Evolutionary conservation across 2,113 vertebrate genomes (phyloP).

Genomic region (Vulpes ferrilata): DNA sequence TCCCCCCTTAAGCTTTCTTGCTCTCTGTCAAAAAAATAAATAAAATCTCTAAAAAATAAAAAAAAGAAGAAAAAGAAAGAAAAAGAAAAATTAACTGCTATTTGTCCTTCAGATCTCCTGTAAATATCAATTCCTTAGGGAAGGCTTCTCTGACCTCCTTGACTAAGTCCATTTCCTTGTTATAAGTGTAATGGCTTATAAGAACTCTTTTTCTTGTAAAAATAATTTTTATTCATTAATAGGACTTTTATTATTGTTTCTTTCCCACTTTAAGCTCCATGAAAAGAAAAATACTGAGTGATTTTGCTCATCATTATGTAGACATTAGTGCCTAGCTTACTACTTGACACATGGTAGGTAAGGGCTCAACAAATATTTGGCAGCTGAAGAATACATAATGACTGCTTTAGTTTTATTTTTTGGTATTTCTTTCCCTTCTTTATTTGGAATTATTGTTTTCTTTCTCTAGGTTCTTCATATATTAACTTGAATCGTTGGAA

Average conservation of each 20-base stretch:
- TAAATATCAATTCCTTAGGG: not conserved
- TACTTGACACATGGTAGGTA: not conserved
- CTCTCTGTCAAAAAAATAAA: too few species aligned
- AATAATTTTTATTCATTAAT: slow-evolving; percentile 4
- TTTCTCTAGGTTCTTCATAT: slow-evolving; percentile 3
- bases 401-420: not conserved
- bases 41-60: too few species aligned
- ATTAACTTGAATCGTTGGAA: slow-evolving; percentile 3
- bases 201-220: too few species aligned
- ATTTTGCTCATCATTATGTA: not conserved
- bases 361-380: not conserved
- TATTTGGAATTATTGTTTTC: not conserved
- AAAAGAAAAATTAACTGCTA: not conserved
- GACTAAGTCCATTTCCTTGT: not conserved
- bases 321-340: not conserved
- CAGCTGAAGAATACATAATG: not conserved
- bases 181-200: not conserved
- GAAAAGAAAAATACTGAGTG: not conserved
- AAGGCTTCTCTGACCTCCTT: not conserved
- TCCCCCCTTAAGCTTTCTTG: too few species aligned
- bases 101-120: not conserved
- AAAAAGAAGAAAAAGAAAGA: too few species aligned
- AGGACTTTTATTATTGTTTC: slow-evolving; percentile 14
- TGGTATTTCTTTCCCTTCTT: not conserved
- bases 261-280: not conserved